These are phyloP conservation scores for Cephalopterus ornatus DNA, from an alignment of 2,113 vertebrate species.

Conservation along the genomic window DNA sequence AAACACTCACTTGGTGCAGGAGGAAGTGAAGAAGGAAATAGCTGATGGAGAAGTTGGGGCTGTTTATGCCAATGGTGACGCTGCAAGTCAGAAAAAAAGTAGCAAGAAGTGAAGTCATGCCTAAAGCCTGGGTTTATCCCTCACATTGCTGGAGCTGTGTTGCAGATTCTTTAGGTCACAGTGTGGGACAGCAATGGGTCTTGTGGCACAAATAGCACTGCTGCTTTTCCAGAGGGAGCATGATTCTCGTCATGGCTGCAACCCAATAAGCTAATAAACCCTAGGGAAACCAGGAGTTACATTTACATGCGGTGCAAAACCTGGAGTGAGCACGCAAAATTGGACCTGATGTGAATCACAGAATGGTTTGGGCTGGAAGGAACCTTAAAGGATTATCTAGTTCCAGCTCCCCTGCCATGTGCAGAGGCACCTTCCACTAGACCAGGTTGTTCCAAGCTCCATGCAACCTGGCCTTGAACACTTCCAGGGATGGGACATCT, in stretches of 20 bases:
- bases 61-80: constrained; percentile 61
- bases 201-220: accelerated
- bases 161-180: background rate
- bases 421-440: background rate
- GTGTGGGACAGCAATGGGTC: background rate
- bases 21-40: constrained; percentile 66
- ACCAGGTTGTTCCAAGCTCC: background rate
- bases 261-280: background rate
- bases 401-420: background rate
- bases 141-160: background rate
- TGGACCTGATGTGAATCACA: background rate
- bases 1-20: constrained; percentile 29
- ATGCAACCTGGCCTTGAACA: background rate
- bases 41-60: constrained; percentile 50
- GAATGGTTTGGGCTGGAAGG: background rate
- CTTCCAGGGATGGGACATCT: background rate
- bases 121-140: background rate
- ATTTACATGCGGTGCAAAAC: background rate
- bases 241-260: background rate
- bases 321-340: background rate
- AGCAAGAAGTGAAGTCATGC: constrained; percentile 28
- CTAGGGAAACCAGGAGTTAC: background rate
- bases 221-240: background rate
- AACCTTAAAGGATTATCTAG: background rate
- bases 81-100: constrained; percentile 49